Base-by-base conservation (phyloP, 2,113 vertebrate species). In the Alectura lathami region DNA sequence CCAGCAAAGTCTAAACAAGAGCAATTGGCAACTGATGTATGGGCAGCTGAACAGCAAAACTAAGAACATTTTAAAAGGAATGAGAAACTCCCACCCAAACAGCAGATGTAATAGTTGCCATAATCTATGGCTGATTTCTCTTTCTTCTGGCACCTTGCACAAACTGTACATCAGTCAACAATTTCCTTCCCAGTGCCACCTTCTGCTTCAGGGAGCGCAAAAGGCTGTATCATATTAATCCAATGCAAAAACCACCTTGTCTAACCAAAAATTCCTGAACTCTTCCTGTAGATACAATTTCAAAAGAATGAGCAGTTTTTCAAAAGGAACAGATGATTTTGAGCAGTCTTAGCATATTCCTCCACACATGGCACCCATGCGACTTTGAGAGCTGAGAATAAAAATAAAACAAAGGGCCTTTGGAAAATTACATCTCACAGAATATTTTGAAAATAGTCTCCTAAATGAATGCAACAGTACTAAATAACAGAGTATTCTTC, bases 301-400 rank as follows among this genome's bases (percentile, higher is more conserved):
- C 18, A 80, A 94, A 95, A 84, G 67, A 88, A 87, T 74, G 5
- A 83, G 66, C 89, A 73, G 36, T 51, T 79, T 69, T 93, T 15
- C 47, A 67, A 50, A 70, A 18, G 48, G 34, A 90, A 83, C 45
- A 82, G 82, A 69, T 36, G 7, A 26, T 86, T 92, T 59, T 56
- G 32, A 93, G 40, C n/a, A 66, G 42, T 67, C 42, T 74, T n/a
- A 83, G 26, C 17, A 38, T 79, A 74, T 63, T 91, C 38, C 24
- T 85, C 30, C 62, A 60, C 29, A 69, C 42, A 26, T 27, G n/a
- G 67, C 18, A 79, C 8, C 45, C 27, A 57, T 10, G 54, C 26
- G 78, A 10, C 43, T 74, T 88, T 36, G 22, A 64, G 48, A 64
- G 38, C 32, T n/a, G 82, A 91, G 79, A 80, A 75, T 42, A 86